These are phyloP conservation scores for Dione vanillae DNA, from an alignment of 2,888 invertebrate species.

Conservation along the genomic window DNA sequence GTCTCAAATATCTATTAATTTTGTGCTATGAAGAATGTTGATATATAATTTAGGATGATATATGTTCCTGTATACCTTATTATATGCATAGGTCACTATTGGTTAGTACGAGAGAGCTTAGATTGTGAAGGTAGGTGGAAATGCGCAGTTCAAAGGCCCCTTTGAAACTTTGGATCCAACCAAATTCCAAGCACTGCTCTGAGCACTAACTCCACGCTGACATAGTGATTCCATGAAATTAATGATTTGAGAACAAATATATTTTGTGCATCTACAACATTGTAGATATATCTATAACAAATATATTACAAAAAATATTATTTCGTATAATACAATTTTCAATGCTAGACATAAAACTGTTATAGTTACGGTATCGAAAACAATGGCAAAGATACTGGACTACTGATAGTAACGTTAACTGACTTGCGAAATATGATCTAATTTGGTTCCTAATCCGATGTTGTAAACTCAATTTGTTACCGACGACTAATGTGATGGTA, in stretches of 20 bases:
- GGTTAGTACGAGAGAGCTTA: too few species aligned
- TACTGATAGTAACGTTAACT: slow-evolving; percentile 61
- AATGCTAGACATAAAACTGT: not conserved
- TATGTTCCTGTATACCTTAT: too few species aligned
- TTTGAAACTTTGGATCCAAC: too few species aligned
- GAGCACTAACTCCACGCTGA: too few species aligned
- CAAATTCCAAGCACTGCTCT: too few species aligned
- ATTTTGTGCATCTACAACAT: not conserved
- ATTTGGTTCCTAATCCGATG: slow-evolving; percentile 75
- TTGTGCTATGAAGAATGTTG: too few species aligned
- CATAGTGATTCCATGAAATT: too few species aligned
- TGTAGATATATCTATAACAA: not conserved
- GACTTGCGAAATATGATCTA: slow-evolving; percentile 75
- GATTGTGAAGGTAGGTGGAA: too few species aligned
- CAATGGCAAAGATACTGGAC: slow-evolving; percentile 32
- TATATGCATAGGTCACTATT: too few species aligned
- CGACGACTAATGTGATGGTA: slow-evolving; percentile 55
- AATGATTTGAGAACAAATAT: not conserved
- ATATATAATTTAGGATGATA: too few species aligned
- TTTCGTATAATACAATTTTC: not conserved
- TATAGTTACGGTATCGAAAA: slow-evolving; percentile 14
- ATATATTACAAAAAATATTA: not conserved
- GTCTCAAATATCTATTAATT: too few species aligned
- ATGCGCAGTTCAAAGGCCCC: too few species aligned
- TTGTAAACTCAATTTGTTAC: slow-evolving; percentile 77